Percentiles rank a stretch among this genome's conserved stretches.
These are phyloP conservation scores for Madoqua kirkii DNA, from an alignment of 2,113 vertebrate genomes.

Conservation along the genomic window DNA sequence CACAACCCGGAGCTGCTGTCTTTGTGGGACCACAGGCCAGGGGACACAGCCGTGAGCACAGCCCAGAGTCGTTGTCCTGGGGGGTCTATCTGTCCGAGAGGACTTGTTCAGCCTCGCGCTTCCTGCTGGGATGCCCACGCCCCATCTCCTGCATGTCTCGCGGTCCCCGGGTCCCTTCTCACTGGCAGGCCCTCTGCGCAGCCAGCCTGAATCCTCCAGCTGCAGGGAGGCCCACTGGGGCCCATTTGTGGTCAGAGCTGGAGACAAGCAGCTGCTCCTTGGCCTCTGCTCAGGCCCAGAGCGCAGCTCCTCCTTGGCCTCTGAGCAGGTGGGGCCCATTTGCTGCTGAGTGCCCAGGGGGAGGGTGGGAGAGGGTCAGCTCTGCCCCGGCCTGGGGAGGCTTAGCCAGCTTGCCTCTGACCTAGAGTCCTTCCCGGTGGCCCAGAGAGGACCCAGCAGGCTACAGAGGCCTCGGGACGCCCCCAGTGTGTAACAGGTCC, in stretches of 20 bases:
- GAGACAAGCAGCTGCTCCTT: not conserved
- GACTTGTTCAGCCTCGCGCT: not conserved
- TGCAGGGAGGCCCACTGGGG: not conserved
- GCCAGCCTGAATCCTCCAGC: not conserved
- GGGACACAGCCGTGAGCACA: not conserved
- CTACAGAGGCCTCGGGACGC: not conserved
- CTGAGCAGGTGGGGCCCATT: not conserved
- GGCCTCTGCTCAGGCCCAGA: not conserved
- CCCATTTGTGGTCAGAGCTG: not conserved
- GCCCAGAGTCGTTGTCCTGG: not conserved
- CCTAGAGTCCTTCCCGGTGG: not conserved
- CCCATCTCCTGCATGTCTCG: not conserved
- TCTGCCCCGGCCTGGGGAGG: not conserved
- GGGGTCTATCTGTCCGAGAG: not conserved
- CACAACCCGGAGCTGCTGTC: not conserved
- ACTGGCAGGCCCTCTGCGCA: not conserved
- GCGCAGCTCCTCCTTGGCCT: not conserved
- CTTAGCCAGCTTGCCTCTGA: not conserved
- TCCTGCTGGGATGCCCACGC: not conserved
- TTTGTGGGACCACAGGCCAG: not conserved
- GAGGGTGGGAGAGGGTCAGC: not conserved
- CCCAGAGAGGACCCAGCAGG: not conserved
- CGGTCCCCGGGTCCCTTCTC: not conserved
- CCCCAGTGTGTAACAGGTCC: not conserved
- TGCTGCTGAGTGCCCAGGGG: not conserved